Evolutionary conservation across 2,797 vertebrate species (phyloP).

Genomic region (Trachops cirrhosus): DNA sequence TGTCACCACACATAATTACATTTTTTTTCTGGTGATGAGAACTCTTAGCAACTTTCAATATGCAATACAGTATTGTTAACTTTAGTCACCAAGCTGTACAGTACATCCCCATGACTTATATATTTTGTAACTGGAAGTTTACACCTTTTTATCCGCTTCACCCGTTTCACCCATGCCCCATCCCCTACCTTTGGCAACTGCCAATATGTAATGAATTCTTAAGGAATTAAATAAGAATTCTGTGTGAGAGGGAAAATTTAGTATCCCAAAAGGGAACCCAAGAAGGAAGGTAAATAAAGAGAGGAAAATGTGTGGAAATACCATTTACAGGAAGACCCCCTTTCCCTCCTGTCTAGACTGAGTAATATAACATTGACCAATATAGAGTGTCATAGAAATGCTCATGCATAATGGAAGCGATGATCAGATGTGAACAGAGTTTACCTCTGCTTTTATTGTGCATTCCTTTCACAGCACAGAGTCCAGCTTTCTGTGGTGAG

Average conservation of each 20-base stretch:
- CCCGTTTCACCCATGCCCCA: neutral
- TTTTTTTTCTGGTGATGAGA: neutral
- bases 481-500: conserved; percentile 39
- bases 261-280: conserved; percentile 19
- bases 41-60: neutral
- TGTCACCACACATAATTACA: neutral
- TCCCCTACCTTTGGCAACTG: neutral
- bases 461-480: neutral
- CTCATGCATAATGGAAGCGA: neutral
- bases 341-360: conserved; percentile 59
- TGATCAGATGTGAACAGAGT: neutral
- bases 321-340: conserved; percentile 45
- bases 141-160: neutral
- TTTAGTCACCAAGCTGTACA: neutral
- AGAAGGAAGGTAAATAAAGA: neutral
- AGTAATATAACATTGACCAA: conserved; percentile 8
- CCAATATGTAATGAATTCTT: neutral
- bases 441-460: neutral
- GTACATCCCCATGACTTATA: neutral
- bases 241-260: conserved; percentile 24
- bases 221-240: conserved; percentile 36
- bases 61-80: neutral
- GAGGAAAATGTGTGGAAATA: conserved; percentile 26
- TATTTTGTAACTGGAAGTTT: neutral
- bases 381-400: neutral